Conservation (phyloP, 2,888 invertebrate species). For the Adelphocoris suturalis region DNA sequence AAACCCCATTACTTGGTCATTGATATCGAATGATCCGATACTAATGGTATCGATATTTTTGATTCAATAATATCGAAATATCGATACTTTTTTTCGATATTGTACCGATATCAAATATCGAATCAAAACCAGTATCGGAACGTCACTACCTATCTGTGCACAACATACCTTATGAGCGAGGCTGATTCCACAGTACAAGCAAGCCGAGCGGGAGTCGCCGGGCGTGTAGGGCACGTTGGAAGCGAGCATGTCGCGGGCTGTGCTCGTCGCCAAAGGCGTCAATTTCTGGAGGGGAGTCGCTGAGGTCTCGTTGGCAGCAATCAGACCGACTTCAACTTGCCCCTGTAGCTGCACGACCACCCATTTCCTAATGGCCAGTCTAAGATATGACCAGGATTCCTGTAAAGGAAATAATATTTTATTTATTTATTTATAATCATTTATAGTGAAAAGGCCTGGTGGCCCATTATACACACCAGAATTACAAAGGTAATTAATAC, state of each 20-base stretch:
- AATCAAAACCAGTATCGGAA: too few species aligned
- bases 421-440: not conserved
- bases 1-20: too few species aligned
- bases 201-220: constrained; percentile 80
- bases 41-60: too few species aligned
- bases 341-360: constrained; percentile 81
- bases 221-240: constrained; percentile 81
- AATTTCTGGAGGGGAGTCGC: constrained; percentile 77
- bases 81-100: too few species aligned
- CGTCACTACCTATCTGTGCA: too few species aligned
- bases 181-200: constrained; percentile 80
- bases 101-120: too few species aligned
- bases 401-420: constrained; percentile 73
- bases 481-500: too few species aligned
- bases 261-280: constrained; percentile 78
- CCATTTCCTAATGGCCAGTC: constrained; percentile 82
- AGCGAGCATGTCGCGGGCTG: constrained; percentile 79
- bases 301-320: constrained; percentile 79
- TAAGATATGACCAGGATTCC: constrained; percentile 83
- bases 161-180: constrained; percentile 77
- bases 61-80: too few species aligned
- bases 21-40: too few species aligned
- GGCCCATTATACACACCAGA: too few species aligned
- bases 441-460: too few species aligned
- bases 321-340: constrained; percentile 81